Conservation (phyloP, 2,888 invertebrate genomes). For the Heliconius hortense region DNA sequence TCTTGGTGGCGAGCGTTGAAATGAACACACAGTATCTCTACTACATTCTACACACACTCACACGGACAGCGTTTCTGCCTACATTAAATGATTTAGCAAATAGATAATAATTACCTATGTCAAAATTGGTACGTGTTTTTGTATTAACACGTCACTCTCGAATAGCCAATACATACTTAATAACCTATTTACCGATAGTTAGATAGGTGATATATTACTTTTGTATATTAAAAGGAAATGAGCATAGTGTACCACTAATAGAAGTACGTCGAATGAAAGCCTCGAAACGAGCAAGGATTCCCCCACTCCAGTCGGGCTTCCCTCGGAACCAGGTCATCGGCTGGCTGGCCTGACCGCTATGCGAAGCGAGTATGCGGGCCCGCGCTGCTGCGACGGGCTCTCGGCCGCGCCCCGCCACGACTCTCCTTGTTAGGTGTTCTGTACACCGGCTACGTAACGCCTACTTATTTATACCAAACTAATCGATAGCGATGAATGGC, state of each 20-base stretch:
- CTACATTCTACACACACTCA: conserved; percentile 41
- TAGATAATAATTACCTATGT: background rate
- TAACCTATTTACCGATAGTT: background rate
- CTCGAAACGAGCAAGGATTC: conserved; percentile 35
- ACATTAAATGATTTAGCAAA: conserved; percentile 21
- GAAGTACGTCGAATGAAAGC: conserved; percentile 31
- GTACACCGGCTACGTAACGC: conserved; percentile 51
- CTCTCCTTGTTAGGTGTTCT: conserved; percentile 53
- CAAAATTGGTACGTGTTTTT: conserved; percentile 3
- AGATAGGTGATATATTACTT: background rate
- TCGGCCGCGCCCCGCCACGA: conserved; percentile 59
- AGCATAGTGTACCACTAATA: conserved; percentile 11
- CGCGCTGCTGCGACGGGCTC: conserved; percentile 51
- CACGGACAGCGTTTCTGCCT: conserved; percentile 31
- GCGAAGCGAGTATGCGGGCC: conserved; percentile 47
- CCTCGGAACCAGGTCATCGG: conserved; percentile 76
- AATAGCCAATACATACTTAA: background rate
- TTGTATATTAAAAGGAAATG: background rate
- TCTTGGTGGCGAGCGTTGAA: conserved; percentile 66
- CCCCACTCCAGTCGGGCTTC: conserved; percentile 66
- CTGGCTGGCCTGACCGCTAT: conserved; percentile 63
- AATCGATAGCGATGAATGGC: conserved; percentile 48
- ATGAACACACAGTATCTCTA: conserved; percentile 51
- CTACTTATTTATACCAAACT: conserved; percentile 49
- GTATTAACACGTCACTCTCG: background rate